Percentiles rank a stretch among this genome's conserved stretches.
phyloP scores from a whole-genome alignment of 2,797 vertebrate genomes.

The Ibycter americanus region DNA sequence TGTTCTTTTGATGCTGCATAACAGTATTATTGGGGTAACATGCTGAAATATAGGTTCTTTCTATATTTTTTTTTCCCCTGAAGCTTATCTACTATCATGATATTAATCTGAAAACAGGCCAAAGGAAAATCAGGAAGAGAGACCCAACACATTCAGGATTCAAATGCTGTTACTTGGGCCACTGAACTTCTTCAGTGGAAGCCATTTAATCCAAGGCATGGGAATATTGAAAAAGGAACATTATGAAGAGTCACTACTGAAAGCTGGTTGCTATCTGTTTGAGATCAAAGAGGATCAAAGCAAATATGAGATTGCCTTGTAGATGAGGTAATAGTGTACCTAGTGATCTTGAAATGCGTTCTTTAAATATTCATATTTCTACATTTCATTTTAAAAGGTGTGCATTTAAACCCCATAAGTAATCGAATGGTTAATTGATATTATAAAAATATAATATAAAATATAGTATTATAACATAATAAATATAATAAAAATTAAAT shows the following conservation, averaged over 20 bases:
- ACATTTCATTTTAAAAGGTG: not conserved
- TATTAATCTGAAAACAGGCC: conserved; percentile 5
- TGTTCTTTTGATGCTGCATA: not conserved
- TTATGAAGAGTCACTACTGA: not conserved
- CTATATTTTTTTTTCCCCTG: not conserved
- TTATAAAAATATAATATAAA: too few relatives aligned
- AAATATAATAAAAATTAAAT: not conserved
- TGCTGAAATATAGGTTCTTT: not conserved
- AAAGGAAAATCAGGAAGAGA: not conserved
- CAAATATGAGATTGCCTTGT: not conserved
- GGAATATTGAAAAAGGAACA: conserved; percentile 12
- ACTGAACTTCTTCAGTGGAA: not conserved
- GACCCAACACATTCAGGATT: not conserved
- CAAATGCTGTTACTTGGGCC: not conserved
- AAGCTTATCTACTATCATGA: not conserved
- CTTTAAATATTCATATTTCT: not conserved
- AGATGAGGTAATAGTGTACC: not conserved
- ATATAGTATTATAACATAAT: too few relatives aligned
- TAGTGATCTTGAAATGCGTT: not conserved
- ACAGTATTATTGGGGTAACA: not conserved
- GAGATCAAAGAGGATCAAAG: conserved; percentile 17
- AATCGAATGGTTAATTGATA: not conserved
- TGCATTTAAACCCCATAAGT: not conserved
- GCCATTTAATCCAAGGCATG: not conserved
- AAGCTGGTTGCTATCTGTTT: not conserved